A percentile compares a stretch with the other conserved stretches of the same genome.
Conservation (phyloP, 2,113 vertebrate genomes). For the Centrocercus urophasianus region DNA sequence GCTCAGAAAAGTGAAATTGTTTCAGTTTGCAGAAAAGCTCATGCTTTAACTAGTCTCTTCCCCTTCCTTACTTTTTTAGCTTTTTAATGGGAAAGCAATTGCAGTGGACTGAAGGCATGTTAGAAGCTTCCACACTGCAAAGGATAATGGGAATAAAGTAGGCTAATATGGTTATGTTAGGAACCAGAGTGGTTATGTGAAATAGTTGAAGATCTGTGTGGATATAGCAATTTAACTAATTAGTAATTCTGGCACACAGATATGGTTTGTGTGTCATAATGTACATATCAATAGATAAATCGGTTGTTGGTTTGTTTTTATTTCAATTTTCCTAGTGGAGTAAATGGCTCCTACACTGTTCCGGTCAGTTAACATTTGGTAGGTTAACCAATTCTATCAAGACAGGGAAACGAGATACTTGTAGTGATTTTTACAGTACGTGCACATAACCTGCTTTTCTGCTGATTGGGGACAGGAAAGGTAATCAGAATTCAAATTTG, state of each 20-base stretch:
- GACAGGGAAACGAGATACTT: background rate
- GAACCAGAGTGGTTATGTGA: background rate
- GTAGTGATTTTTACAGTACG: slow-evolving; percentile 38
- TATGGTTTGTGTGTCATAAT: background rate
- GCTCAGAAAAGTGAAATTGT: background rate
- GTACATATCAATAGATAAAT: background rate
- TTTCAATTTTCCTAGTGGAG: background rate
- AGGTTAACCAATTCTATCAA: background rate
- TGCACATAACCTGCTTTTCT: slow-evolving; percentile 76
- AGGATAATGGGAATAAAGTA: background rate
- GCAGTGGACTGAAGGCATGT: background rate
- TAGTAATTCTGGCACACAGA: background rate
- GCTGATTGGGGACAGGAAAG: slow-evolving; percentile 65
- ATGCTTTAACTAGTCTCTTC: background rate
- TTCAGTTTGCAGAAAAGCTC: background rate
- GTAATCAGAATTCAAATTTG: slow-evolving; percentile 78
- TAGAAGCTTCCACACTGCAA: background rate
- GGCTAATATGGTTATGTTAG: background rate
- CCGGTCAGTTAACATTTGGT: background rate
- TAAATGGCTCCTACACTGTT: background rate
- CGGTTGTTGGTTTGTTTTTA: background rate
- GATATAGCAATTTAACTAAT: background rate
- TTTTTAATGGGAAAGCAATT: background rate
- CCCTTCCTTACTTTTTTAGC: background rate
- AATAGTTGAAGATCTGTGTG: background rate